A percentile compares a stretch with the other conserved stretches of the same genome.
phyloP scores from a whole-genome alignment of 2,888 invertebrate species.

The Cheilosia soror region DNA sequence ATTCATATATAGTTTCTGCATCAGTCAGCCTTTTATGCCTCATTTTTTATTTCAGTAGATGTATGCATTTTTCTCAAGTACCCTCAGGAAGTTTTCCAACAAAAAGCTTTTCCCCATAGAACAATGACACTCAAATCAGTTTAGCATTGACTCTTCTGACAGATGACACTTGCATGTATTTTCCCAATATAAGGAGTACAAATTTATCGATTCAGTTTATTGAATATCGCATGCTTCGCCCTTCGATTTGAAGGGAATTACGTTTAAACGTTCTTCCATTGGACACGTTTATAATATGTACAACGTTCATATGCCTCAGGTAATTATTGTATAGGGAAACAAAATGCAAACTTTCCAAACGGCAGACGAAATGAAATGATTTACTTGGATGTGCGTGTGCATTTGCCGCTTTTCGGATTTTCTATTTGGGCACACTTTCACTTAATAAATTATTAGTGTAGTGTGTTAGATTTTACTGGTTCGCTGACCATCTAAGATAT shows the following conservation, averaged over 20 bases:
- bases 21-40: constrained; percentile 39
- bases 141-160: constrained; percentile 18
- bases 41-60: background rate
- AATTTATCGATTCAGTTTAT: constrained; percentile 28
- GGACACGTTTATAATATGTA: background rate
- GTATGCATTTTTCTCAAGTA: constrained; percentile 28
- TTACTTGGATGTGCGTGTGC: constrained; percentile 29
- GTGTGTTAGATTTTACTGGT: constrained; percentile 43
- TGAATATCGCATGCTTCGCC: background rate
- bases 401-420: constrained; percentile 43
- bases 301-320: constrained; percentile 2
- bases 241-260: background rate
- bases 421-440: constrained; percentile 64
- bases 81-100: constrained; percentile 24
- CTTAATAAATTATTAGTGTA: constrained; percentile 57
- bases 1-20: constrained; percentile 30
- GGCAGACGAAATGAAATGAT: constrained; percentile 29
- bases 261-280: background rate
- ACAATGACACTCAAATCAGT: constrained; percentile 6
- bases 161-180: constrained; percentile 25
- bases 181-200: constrained; percentile 10
- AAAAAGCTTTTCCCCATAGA: background rate
- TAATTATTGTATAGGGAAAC: constrained; percentile 13
- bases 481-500: background rate
- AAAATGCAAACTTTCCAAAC: constrained; percentile 46